Evolutionary conservation across 2,888 invertebrate species (phyloP).

Genomic region (Lypha dubia): DNA sequence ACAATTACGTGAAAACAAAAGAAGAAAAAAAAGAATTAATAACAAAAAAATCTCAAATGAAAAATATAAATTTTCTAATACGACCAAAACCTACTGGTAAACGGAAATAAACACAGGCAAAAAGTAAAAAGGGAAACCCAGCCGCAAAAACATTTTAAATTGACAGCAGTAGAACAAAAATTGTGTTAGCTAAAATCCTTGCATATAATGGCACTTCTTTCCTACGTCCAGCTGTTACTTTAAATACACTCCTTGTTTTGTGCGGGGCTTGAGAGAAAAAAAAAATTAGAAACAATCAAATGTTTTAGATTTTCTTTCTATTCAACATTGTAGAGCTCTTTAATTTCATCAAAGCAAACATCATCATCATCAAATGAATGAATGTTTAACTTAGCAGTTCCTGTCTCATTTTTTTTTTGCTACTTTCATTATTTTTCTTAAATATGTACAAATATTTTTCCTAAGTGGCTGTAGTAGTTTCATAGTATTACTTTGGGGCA

Average conservation of each 20-base stretch:
- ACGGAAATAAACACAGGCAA: slow-evolving; percentile 37
- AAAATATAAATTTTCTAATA: slow-evolving; percentile 39
- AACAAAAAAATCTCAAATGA: slow-evolving; percentile 12
- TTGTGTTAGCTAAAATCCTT: slow-evolving; percentile 4
- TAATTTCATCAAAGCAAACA: slow-evolving; percentile 36
- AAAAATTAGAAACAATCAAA: no score
- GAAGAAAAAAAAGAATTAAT: slow-evolving; percentile 28
- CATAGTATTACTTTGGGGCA: slow-evolving; percentile 27
- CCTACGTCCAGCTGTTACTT: slow-evolving; percentile 11
- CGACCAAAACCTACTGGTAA: slow-evolving; percentile 31
- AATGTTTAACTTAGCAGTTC: slow-evolving; percentile 37
- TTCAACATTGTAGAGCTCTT: neutral
- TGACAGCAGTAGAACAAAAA: neutral
- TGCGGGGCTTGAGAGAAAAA: neutral
- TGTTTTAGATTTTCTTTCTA: slow-evolving; percentile 2
- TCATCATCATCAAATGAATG: slow-evolving; percentile 42
- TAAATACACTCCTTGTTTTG: neutral
- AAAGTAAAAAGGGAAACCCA: neutral
- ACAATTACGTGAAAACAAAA: slow-evolving; percentile 59
- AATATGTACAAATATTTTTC: neutral
- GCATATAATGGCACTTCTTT: slow-evolving; percentile 3
- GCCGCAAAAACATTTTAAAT: slow-evolving; percentile 18
- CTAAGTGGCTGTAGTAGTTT: slow-evolving; percentile 34
- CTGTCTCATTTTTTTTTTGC: slow-evolving; percentile 10
- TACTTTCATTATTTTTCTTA: slow-evolving; percentile 3